Conservation (phyloP, 2,797 vertebrate species). For the Anabacerthia variegaticeps region DNA sequence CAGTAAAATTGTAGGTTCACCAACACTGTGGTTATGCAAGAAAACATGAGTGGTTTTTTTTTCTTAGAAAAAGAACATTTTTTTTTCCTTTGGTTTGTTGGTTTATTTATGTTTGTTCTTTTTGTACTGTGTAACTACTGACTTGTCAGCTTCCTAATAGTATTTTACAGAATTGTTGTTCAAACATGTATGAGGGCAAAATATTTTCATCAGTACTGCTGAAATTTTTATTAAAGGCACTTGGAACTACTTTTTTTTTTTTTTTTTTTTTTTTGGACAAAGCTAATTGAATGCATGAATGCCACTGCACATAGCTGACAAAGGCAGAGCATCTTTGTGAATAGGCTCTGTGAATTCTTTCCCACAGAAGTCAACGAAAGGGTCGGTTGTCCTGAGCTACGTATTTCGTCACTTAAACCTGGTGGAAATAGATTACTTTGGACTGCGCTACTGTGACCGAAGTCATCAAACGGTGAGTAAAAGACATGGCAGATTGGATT, state of each 20-base stretch:
- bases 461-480: slow-evolving; percentile 89
- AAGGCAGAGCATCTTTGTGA: slow-evolving; percentile 62
- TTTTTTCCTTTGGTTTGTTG: neutral
- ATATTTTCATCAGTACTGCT: neutral
- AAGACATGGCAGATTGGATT: neutral
- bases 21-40: neutral
- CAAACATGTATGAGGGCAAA: neutral
- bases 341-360: slow-evolving; percentile 78
- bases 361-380: slow-evolving; percentile 89
- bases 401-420: slow-evolving; percentile 88
- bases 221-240: slow-evolving; percentile 8
- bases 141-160: neutral
- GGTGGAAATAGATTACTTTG: slow-evolving; percentile 89
- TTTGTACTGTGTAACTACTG: neutral
- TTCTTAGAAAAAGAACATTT: too few relatives aligned
- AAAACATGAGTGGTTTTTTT: neutral
- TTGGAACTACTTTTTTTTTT: neutral
- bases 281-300: slow-evolving; percentile 59
- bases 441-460: slow-evolving; percentile 88
- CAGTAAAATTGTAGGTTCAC: neutral
- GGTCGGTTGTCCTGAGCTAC: slow-evolving; percentile 84
- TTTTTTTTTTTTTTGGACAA: neutral
- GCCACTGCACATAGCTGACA: slow-evolving; percentile 50
- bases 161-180: slow-evolving; percentile 4
- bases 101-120: neutral